Percentiles rank a stretch among this genome's conserved stretches.
phyloP scores from a whole-genome alignment of 2,888 invertebrate genomes.

The Catotricha subobsoleta region DNA sequence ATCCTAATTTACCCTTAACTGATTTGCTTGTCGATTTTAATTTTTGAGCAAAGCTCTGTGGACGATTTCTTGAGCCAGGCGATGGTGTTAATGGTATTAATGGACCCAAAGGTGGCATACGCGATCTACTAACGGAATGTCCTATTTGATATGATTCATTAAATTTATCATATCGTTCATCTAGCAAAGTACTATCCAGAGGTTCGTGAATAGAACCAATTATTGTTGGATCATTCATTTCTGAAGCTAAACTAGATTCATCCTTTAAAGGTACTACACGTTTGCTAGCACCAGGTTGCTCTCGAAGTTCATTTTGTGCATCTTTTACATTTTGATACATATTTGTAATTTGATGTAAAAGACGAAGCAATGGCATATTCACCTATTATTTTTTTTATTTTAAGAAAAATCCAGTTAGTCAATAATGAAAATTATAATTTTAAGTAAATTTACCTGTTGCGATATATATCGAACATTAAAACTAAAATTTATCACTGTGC shows the following conservation, averaged over 20 bases:
- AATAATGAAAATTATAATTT: too few species aligned
- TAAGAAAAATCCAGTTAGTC: too few species aligned
- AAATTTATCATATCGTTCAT: constrained; percentile 29
- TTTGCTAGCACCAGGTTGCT: constrained; percentile 36
- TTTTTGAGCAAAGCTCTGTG: constrained; percentile 79
- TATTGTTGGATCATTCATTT: constrained; percentile 26
- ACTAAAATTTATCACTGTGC: constrained; percentile 79
- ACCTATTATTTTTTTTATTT: too few species aligned
- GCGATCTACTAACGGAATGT: constrained; percentile 17
- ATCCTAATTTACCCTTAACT: constrained; percentile 56
- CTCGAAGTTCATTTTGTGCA: constrained; percentile 75
- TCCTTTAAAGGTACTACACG: constrained; percentile 33
- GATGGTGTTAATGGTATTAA: constrained; percentile 28
- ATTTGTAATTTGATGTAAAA: constrained; percentile 89
- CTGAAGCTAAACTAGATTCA: constrained; percentile 38
- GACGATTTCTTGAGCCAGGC: constrained; percentile 33
- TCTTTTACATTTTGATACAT: constrained; percentile 96
- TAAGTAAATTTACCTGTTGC: constrained; percentile 57
- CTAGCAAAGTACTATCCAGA: constrained; percentile 21
- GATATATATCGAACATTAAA: constrained; percentile 76
- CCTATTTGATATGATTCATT: constrained; percentile 22
- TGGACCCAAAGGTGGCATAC: constrained; percentile 21
- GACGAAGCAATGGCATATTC: constrained; percentile 83
- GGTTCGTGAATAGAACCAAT: constrained; percentile 25
- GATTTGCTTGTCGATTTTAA: constrained; percentile 68